A percentile compares a stretch with the other conserved stretches of the same genome.
Conservation (phyloP, 2,113 vertebrate species). For the Xiphophorus couchianus region DNA sequence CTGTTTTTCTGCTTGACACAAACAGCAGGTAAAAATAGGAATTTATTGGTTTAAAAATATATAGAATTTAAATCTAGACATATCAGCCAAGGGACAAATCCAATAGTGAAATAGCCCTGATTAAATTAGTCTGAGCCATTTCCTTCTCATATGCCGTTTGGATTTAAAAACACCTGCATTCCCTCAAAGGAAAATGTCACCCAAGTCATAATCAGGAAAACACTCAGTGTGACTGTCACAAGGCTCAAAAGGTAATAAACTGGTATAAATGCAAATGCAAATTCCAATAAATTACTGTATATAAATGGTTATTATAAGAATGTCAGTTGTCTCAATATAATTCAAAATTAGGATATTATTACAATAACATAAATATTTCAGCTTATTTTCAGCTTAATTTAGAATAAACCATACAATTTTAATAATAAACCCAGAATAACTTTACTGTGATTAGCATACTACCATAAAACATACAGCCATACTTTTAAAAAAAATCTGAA, state of each 20-base stretch:
- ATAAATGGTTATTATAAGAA: background rate
- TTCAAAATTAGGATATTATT: no score
- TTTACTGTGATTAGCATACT: no score
- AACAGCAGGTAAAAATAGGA: constrained; percentile 12
- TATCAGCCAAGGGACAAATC: constrained; percentile 46
- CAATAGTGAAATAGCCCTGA: constrained; percentile 48
- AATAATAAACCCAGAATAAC: no score
- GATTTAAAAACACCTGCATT: constrained; percentile 47
- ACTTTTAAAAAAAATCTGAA: background rate
- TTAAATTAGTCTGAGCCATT: constrained; percentile 52
- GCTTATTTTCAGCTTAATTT: no score
- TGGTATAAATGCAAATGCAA: background rate
- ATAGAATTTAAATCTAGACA: constrained; percentile 50
- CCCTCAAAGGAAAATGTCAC: constrained; percentile 10
- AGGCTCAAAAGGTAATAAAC: background rate
- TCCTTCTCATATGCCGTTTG: constrained; percentile 46
- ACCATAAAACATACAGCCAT: no score
- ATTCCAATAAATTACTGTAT: background rate
- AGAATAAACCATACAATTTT: no score
- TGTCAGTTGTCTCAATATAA: background rate
- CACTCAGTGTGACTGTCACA: background rate
- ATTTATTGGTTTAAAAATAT: constrained; percentile 53
- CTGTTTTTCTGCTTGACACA: constrained; percentile 27
- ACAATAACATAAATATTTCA: no score
- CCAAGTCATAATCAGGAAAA: background rate